Percentiles rank a stretch among this genome's conserved stretches.
Evolutionary conservation across 1,140 invertebrate species (phyloP).

Genomic region (Tetramorium simillimum): DNA sequence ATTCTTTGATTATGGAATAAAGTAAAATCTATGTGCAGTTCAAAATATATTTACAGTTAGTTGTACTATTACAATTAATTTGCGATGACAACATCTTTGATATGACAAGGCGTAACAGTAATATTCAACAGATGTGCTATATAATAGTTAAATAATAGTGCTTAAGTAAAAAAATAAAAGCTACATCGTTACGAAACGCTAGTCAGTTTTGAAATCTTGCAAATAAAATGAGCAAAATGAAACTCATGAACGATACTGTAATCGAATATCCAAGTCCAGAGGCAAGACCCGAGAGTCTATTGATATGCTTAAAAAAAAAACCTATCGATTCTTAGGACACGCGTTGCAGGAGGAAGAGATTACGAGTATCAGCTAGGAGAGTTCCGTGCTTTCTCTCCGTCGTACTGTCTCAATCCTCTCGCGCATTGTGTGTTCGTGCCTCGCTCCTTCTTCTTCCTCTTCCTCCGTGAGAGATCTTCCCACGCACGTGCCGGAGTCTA

Average conservation of each 20-base stretch:
- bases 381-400: constrained; percentile 66
- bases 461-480: constrained; percentile 79
- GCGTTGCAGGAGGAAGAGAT: constrained; percentile 66
- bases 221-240: neutral
- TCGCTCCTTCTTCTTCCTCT: constrained; percentile 76
- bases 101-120: neutral
- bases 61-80: neutral
- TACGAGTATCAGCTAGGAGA: constrained; percentile 41
- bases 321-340: constrained; percentile 10
- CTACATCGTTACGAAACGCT: neutral
- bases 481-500: constrained; percentile 79
- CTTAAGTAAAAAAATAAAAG: neutral
- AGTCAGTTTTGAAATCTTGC: neutral
- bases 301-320: constrained; percentile 18
- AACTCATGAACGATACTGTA: neutral
- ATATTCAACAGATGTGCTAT: neutral
- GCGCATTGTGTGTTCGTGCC: constrained; percentile 66
- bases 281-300: neutral
- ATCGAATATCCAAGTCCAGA: neutral
- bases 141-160: neutral
- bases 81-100: neutral
- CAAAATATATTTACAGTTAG: neutral
- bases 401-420: constrained; percentile 64
- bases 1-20: neutral
- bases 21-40: neutral